These are phyloP conservation scores for Mnemiopsis leidyi DNA, from an alignment of 37 sponge, comb jelly and placozoan species.

Conservation along the genomic window DNA sequence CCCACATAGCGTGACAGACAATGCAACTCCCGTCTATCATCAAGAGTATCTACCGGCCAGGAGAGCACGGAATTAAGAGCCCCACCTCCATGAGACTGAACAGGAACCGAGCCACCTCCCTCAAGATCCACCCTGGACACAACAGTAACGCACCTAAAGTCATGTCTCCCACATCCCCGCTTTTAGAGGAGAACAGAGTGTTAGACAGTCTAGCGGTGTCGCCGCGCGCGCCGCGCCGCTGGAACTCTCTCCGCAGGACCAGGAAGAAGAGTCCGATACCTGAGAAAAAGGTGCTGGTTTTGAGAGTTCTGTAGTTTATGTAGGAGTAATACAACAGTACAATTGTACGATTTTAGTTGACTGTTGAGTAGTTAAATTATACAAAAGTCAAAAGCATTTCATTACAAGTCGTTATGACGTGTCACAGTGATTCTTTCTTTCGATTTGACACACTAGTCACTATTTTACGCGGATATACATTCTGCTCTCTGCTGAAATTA, in stretches of 20 bases:
- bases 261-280: constrained; percentile 9
- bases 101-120: constrained; percentile 59
- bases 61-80: neutral
- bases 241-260: neutral
- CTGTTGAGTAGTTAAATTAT: too few relatives aligned
- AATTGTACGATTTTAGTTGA: too few relatives aligned
- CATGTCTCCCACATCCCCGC: neutral
- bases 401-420: too few relatives aligned
- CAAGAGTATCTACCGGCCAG: neutral
- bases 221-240: neutral
- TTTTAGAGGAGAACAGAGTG: neutral
- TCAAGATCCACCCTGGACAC: constrained; percentile 29
- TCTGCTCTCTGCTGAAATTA: too few relatives aligned
- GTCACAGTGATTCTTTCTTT: too few relatives aligned
- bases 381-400: too few relatives aligned
- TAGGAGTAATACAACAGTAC: too few relatives aligned
- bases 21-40: constrained; percentile 49
- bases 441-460: too few relatives aligned
- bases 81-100: neutral
- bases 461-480: too few relatives aligned
- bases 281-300: neutral
- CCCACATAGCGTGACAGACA: neutral
- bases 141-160: neutral
- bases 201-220: neutral
- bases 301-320: too few relatives aligned